Evolutionary conservation across 2,888 invertebrate species (phyloP), one percentile per base, ranked within the genome.

Genomic region (Agrochola circellaris): DNA sequence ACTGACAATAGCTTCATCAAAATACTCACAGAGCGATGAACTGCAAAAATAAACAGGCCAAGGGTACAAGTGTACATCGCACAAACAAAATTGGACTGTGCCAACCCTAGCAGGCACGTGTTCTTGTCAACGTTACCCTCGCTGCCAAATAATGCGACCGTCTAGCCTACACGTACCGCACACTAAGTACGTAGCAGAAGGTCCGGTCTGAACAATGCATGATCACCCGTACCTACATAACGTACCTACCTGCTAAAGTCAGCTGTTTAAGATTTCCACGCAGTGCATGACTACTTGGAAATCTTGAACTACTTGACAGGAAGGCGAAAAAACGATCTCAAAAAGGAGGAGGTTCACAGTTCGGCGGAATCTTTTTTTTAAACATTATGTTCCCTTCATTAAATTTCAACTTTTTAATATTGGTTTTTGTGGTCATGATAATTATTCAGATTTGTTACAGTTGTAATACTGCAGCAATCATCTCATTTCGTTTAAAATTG

Each of bases 71-170:
- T 61, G 20, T 20, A 61, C 20, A 34, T 11, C 61, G 68, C 38
- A 74, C 69, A 66, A 74, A 69, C 51, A 82, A 48, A 54, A 17
- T 17, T 26, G 0, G 54, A 23, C 30, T 60, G 48, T 81, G 85
- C 69, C 87, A 87, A 77, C 86, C 86, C 86, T 87, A 70, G 17
- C 13, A 38, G 13, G 56, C 83, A 79, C 77, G 80, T 74, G 77
- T 77, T 81, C 84, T 71, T 84, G 81, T 84, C 85, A 84, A 75
- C 78, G 64, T 71, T 68, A 75, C 61, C 61, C 61, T 64, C 42
- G 64, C 38, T 88, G 87, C 87, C 87, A 87, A 87, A 79, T 75
- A 73, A 83, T 83, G 75, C 34, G 71, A 17, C 30, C 34, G 65
- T 65, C 82, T 82, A 86, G 77, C 38, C 71, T 78, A 78, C 68